Evolutionary conservation across 2,797 vertebrate species (phyloP).

Genomic region (Taeniopygia guttata): DNA sequence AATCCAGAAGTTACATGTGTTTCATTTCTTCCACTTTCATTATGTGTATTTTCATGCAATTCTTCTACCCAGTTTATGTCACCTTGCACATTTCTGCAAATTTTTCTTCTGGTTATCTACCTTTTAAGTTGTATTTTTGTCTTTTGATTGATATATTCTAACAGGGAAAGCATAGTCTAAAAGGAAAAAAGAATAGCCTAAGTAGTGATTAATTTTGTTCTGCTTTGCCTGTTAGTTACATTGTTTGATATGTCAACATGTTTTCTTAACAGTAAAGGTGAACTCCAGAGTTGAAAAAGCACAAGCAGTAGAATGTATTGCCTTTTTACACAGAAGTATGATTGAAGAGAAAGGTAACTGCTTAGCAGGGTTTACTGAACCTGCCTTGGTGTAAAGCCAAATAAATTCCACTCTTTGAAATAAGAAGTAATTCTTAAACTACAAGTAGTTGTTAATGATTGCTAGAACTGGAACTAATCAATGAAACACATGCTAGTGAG

Average conservation of each 20-base stretch:
- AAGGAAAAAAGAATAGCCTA: neutral
- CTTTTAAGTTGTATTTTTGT: neutral
- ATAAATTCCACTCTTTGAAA: constrained; percentile 22
- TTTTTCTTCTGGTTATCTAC: neutral
- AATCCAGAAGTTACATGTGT: neutral
- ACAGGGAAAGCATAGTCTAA: neutral
- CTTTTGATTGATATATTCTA: neutral
- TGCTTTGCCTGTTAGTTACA: neutral
- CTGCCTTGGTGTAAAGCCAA: neutral
- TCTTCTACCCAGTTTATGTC: neutral
- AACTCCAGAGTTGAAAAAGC: neutral
- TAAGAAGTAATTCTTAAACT: constrained; percentile 25
- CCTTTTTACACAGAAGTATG: neutral
- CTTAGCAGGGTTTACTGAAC: neutral
- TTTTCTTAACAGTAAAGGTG: neutral
- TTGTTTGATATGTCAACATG: neutral
- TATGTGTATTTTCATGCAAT: neutral
- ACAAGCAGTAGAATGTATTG: neutral
- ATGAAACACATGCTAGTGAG: neutral
- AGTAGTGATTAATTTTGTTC: neutral
- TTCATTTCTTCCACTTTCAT: neutral
- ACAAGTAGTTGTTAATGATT: constrained; percentile 46
- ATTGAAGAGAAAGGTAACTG: neutral
- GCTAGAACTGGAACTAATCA: constrained; percentile 30
- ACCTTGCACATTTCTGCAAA: neutral